Conservation (phyloP, 2,888 invertebrate species). For the Drosophila conformis region DNA sequence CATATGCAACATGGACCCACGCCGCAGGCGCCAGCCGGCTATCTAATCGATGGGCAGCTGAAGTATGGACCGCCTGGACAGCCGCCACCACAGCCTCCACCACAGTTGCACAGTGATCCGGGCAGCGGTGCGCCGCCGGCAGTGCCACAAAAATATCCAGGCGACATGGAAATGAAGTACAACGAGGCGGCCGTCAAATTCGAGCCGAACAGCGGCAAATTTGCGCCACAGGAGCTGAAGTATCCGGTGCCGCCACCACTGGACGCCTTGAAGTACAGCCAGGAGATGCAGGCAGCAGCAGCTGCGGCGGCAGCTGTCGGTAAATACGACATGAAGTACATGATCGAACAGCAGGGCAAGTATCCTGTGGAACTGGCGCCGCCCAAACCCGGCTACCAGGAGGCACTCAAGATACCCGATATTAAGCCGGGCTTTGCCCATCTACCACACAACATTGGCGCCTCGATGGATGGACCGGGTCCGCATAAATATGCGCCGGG, state of each 20-base stretch:
- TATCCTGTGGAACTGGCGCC: slow-evolving; percentile 78
- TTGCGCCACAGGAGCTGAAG: slow-evolving; percentile 85
- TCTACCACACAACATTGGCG: slow-evolving; percentile 68
- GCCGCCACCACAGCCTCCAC: slow-evolving; percentile 64
- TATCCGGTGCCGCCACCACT: slow-evolving; percentile 84
- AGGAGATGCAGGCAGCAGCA: slow-evolving; percentile 83
- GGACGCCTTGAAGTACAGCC: slow-evolving; percentile 83
- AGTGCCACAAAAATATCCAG: slow-evolving; percentile 81
- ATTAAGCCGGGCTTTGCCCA: slow-evolving; percentile 80
- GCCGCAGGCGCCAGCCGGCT: slow-evolving; percentile 73
- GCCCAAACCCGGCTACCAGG: slow-evolving; percentile 76
- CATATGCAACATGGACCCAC: slow-evolving; percentile 70
- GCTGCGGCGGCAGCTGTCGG: slow-evolving; percentile 72
- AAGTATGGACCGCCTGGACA: slow-evolving; percentile 76
- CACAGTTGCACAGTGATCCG: slow-evolving; percentile 74
- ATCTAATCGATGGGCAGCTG: slow-evolving; percentile 81
- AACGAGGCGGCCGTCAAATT: slow-evolving; percentile 82
- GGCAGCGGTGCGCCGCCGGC: slow-evolving; percentile 48
- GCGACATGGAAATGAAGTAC: slow-evolving; percentile 84
- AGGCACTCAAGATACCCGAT: slow-evolving; percentile 83
- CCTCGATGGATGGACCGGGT: slow-evolving; percentile 48
- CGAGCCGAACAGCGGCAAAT: slow-evolving; percentile 73
- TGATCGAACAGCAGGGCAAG: slow-evolving; percentile 82
- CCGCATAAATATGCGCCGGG: slow-evolving; percentile 71
- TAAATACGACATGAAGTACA: slow-evolving; percentile 85